phyloP scores from a whole-genome alignment of 2,888 invertebrate species.

The Dasysyrphus tricinctus region DNA sequence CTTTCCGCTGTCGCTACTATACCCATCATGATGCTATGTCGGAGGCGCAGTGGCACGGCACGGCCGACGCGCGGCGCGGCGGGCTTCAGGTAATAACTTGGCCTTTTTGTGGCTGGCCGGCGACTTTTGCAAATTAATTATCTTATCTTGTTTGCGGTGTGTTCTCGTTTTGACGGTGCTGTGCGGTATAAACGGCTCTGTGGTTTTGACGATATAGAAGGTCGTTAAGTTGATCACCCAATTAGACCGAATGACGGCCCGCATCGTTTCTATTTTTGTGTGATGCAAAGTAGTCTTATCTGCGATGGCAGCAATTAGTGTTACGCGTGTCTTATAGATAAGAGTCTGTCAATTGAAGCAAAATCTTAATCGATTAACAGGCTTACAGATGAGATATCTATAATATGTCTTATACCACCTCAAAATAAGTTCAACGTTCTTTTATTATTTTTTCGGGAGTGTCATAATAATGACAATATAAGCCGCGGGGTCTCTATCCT shows the following conservation, averaged over 20 bases:
- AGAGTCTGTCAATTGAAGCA: slow-evolving; percentile 23
- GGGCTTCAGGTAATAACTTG: slow-evolving; percentile 66
- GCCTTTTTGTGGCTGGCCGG: slow-evolving; percentile 65
- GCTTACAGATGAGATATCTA: background rate
- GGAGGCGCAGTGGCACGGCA: background rate
- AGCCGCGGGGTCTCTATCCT: slow-evolving; percentile 53
- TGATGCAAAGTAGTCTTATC: slow-evolving; percentile 33
- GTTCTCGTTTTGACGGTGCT: slow-evolving; percentile 58
- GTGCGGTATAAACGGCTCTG: slow-evolving; percentile 64
- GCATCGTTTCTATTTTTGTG: slow-evolving; percentile 43
- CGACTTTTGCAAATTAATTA: slow-evolving; percentile 75
- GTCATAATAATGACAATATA: slow-evolving; percentile 58
- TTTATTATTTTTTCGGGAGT: slow-evolving; percentile 51
- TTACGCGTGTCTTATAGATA: slow-evolving; percentile 33
- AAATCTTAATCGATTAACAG: slow-evolving; percentile 20
- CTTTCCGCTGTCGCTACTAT: slow-evolving; percentile 25
- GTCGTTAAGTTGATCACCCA: slow-evolving; percentile 75
- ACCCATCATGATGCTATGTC: slow-evolving; percentile 13
- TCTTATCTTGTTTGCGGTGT: slow-evolving; percentile 74
- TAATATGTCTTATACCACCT: background rate
- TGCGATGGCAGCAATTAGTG: slow-evolving; percentile 40
- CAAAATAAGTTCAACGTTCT: slow-evolving; percentile 49
- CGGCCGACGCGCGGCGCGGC: background rate
- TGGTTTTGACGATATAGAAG: slow-evolving; percentile 68
- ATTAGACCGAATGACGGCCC: slow-evolving; percentile 65